Evolutionary conservation across 1,140 invertebrate genomes (phyloP).

Genomic region (Rhopalosiphum maidis): DNA sequence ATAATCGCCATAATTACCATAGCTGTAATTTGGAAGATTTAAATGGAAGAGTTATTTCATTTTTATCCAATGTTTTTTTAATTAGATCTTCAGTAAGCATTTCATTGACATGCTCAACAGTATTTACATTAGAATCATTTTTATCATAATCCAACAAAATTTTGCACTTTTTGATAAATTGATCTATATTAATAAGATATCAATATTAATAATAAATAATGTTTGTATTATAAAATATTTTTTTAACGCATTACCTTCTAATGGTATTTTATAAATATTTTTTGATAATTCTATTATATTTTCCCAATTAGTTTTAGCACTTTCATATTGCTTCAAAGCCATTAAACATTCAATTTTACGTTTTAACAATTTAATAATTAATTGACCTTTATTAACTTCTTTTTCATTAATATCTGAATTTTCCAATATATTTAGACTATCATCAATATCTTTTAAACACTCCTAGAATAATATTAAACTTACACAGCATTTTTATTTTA

Average conservation of each 20-base stretch:
- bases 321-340: conserved; percentile 50
- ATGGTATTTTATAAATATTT: conserved; percentile 32
- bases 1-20: conserved; percentile 19
- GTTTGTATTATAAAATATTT: background rate
- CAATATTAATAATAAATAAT: background rate
- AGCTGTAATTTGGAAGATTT: conserved; percentile 51
- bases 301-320: background rate
- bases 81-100: conserved; percentile 38
- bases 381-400: conserved; percentile 34
- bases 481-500: background rate
- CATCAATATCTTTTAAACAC: conserved; percentile 39
- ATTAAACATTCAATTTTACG: conserved; percentile 59
- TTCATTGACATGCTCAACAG: background rate
- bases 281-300: conserved; percentile 9
- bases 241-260: background rate
- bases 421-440: background rate
- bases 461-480: conserved; percentile 31
- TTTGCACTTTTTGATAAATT: conserved; percentile 29
- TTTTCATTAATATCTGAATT: conserved; percentile 55
- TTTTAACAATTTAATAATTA: conserved; percentile 58
- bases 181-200: background rate
- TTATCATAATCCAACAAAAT: background rate
- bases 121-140: background rate
- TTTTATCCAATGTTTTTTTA: conserved; percentile 42
- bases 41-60: conserved; percentile 52